These are phyloP conservation scores for Hylaeus volcanicus DNA, from an alignment of 1,140 invertebrate genomes.

Conservation along the genomic window DNA sequence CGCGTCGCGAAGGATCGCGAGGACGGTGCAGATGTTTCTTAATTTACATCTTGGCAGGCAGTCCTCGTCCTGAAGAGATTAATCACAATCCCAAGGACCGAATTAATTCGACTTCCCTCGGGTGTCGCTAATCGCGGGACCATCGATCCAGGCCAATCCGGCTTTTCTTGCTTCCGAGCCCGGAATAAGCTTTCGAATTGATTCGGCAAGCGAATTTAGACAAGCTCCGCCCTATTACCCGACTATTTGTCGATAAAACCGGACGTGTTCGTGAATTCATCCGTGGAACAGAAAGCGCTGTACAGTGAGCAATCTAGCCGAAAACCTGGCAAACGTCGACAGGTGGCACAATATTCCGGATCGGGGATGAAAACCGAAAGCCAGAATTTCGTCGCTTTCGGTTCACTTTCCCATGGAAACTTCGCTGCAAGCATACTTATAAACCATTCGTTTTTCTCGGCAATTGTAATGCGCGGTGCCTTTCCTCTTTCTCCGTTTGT, in stretches of 20 bases:
- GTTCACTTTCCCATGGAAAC: conserved; percentile 24
- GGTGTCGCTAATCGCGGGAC: conserved; percentile 1
- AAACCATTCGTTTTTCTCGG: conserved; percentile 12
- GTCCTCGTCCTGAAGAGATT: conserved; percentile 7
- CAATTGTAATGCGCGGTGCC: neutral
- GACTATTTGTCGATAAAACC: conserved; percentile 17
- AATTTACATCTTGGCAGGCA: conserved; percentile 32
- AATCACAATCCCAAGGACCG: conserved; percentile 15
- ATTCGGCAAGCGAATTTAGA: conserved; percentile 16
- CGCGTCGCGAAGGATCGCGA: neutral
- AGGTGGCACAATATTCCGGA: conserved; percentile 19
- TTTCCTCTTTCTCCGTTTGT: neutral
- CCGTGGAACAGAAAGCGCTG: neutral
- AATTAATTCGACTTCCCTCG: conserved; percentile 27
- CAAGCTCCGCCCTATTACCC: neutral
- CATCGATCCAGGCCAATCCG: conserved; percentile 4
- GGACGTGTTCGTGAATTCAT: conserved; percentile 13
- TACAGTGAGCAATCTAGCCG: neutral
- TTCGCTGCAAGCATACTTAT: conserved; percentile 26
- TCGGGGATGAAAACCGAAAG: conserved; percentile 24
- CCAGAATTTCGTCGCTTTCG: conserved; percentile 35
- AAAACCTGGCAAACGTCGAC: neutral
- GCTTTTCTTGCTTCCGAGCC: too few relatives aligned
- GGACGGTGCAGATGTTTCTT: conserved; percentile 12
- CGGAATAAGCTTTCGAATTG: conserved; percentile 20